phyloP scores from a whole-genome alignment of 2,888 invertebrate genomes.

The Tridacna crocea region DNA sequence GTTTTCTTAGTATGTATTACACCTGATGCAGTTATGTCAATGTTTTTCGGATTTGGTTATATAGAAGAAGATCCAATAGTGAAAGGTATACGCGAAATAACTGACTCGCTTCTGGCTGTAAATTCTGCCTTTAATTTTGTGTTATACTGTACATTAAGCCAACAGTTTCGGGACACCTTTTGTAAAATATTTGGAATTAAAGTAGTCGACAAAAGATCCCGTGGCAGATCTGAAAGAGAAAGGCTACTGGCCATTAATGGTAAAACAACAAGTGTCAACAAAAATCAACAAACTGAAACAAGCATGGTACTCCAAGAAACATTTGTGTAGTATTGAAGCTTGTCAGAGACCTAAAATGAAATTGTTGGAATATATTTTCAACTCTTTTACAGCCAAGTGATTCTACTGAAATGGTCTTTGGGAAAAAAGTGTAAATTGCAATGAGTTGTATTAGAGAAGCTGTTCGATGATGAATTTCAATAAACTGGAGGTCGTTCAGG shows the following conservation, averaged over 20 bases:
- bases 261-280: not conserved
- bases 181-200: slow-evolving; percentile 74
- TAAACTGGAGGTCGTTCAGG: no score
- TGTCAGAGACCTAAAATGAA: no score
- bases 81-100: slow-evolving; percentile 82
- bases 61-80: slow-evolving; percentile 79
- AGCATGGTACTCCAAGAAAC: slow-evolving; percentile 44
- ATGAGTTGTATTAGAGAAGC: no score
- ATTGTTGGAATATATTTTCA: no score
- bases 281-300: slow-evolving; percentile 6
- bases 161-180: slow-evolving; percentile 80
- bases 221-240: slow-evolving; percentile 41
- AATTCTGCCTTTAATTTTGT: slow-evolving; percentile 83
- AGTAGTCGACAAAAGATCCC: slow-evolving; percentile 10
- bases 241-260: slow-evolving; percentile 37
- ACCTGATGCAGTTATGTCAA: slow-evolving; percentile 83
- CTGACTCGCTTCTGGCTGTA: slow-evolving; percentile 81
- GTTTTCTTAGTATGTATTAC: slow-evolving; percentile 82
- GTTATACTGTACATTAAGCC: slow-evolving; percentile 81
- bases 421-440: no score
- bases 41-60: slow-evolving; percentile 83
- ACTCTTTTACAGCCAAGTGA: no score
- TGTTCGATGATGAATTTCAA: no score
- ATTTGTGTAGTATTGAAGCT: slow-evolving; percentile 33
- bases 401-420: no score